Evolutionary conservation across 53 echinoderm and acorn worm species (phyloP).

Genomic region (Actinopyga echinites): DNA sequence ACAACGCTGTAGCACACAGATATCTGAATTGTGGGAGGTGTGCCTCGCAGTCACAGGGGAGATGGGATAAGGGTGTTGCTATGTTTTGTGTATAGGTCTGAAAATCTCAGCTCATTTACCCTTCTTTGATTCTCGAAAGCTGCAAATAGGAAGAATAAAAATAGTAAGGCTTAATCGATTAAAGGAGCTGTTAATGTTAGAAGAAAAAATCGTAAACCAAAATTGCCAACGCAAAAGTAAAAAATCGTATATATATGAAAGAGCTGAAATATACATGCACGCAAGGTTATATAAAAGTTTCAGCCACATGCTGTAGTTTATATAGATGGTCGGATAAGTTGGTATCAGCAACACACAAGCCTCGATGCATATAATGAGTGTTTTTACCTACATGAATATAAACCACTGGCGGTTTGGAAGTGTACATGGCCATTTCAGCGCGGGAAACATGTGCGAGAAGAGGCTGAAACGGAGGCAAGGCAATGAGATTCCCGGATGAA

Average conservation of each 20-base stretch:
- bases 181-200: too few relatives aligned
- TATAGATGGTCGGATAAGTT: conserved; percentile 1
- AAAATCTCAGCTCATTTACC: not conserved
- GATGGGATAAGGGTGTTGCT: too few relatives aligned
- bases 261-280: conserved; percentile 12
- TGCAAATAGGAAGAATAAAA: not conserved
- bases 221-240: not conserved
- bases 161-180: too few relatives aligned
- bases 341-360: conserved; percentile 9
- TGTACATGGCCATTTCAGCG: conserved; percentile 99
- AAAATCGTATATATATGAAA: conserved; percentile 3
- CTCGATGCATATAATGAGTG: conserved; percentile 32
- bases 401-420: conserved; percentile 97
- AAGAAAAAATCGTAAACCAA: too few relatives aligned
- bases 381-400: conserved; percentile 98
- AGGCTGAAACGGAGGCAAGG: conserved; percentile 74
- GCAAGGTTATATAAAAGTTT: conserved; percentile 16
- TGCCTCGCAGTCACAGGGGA: too few relatives aligned
- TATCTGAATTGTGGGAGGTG: too few relatives aligned
- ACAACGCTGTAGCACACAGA: too few relatives aligned
- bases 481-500: conserved; percentile 40
- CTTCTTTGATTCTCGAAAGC: conserved; percentile 18
- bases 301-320: conserved; percentile 30
- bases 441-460: conserved; percentile 97
- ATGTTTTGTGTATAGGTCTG: too few relatives aligned